A percentile compares a stretch with the other conserved stretches of the same genome.
These are phyloP conservation scores for Cinclus mexicanus DNA, from an alignment of 2,113 vertebrate genomes.

Conservation along the genomic window DNA sequence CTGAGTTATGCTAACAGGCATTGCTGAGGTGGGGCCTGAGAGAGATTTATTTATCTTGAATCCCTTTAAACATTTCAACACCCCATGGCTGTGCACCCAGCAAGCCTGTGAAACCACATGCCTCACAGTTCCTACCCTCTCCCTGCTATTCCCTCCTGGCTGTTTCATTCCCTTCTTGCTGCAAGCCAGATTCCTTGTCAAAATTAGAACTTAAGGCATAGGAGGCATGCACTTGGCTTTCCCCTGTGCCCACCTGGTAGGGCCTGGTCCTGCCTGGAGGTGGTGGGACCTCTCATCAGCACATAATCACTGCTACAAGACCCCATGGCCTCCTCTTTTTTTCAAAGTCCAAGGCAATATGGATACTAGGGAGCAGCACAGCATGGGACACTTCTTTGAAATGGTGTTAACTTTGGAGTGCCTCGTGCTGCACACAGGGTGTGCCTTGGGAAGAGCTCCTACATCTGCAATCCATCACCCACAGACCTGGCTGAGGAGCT, in stretches of 20 bases:
- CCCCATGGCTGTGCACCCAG: constrained; percentile 29
- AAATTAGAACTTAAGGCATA: not conserved
- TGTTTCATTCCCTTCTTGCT: constrained; percentile 1
- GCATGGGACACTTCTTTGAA: not conserved
- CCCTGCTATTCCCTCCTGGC: not conserved
- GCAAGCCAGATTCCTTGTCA: not conserved
- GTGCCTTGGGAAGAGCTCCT: not conserved
- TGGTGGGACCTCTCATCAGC: not conserved
- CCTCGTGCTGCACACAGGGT: rapidly evolving
- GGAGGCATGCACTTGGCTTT: not conserved
- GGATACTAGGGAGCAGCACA: not conserved
- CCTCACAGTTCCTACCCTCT: not conserved
- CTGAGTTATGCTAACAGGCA: not conserved
- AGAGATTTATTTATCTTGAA: constrained; percentile 62
- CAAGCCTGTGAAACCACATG: constrained; percentile 40
- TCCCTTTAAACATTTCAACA: constrained; percentile 65
- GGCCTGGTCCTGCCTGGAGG: not conserved
- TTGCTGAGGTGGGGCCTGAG: constrained; percentile 1
- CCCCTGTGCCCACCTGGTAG: not conserved
- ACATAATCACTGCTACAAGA: not conserved
- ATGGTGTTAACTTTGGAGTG: not conserved
- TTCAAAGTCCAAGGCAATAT: not conserved
- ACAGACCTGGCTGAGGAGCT: rapidly evolving
- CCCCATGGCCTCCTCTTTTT: not conserved
- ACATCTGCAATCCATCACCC: not conserved